phyloP scores from a whole-genome alignment of 1,140 invertebrate genomes.

The Epicauta chinensis region DNA sequence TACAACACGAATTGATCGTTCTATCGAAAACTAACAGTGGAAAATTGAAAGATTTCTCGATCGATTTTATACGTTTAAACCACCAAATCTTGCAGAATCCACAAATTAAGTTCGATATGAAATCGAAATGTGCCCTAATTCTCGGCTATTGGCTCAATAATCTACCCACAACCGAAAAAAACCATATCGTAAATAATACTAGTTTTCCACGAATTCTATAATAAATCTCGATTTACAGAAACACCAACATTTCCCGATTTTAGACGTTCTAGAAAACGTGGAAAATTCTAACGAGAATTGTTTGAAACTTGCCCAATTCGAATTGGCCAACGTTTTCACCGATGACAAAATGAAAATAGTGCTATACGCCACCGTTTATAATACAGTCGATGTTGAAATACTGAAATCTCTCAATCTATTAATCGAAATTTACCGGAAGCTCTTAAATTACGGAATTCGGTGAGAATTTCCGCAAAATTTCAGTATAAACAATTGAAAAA shows the following conservation, averaged over 20 bases:
- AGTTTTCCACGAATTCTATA: background rate
- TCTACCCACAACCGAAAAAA: background rate
- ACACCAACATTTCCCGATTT: constrained; percentile 1
- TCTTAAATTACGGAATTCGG: constrained; percentile 1
- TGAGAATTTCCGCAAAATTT: background rate
- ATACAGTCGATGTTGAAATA: background rate
- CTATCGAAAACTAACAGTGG: background rate
- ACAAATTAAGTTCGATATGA: constrained; percentile 1
- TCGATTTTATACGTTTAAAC: background rate
- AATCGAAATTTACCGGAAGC: background rate
- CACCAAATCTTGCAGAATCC: background rate
- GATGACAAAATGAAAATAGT: background rate
- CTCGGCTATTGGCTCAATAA: background rate
- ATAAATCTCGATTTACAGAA: constrained; percentile 1
- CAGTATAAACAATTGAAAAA: background rate
- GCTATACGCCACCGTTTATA: background rate
- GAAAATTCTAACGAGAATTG: background rate
- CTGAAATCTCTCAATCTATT: background rate
- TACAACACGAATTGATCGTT: background rate
- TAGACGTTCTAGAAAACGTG: background rate
- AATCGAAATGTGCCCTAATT: background rate
- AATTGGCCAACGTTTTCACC: background rate
- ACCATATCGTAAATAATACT: background rate
- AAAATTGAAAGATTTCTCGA: background rate
- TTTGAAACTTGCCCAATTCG: background rate